A percentile compares a stretch with the other conserved stretches of the same genome.
Evolutionary conservation across 2,797 vertebrate species (phyloP).

Genomic region (Carduelis carduelis): DNA sequence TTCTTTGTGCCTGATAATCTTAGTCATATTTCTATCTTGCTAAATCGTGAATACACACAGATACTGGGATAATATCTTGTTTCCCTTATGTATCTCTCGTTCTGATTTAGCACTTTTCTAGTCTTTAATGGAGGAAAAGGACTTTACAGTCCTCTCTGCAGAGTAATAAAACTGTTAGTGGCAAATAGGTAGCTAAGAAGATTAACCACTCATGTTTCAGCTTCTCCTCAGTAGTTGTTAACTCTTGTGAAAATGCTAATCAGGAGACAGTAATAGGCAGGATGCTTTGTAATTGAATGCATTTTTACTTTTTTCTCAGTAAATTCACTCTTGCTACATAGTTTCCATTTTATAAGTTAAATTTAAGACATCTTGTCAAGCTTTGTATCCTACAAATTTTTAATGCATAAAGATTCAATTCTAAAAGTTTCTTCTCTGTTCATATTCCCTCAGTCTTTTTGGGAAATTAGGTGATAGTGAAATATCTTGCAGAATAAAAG

Average conservation of each 20-base stretch:
- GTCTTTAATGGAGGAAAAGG: not conserved
- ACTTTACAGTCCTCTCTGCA: not conserved
- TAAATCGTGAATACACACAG: not conserved
- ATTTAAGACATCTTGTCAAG: not conserved
- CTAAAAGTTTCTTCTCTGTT: not conserved
- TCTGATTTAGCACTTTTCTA: not conserved
- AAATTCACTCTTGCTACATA: not conserved
- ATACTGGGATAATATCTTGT: not conserved
- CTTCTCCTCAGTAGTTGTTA: not conserved
- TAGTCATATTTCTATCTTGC: not conserved
- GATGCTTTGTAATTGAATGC: not conserved
- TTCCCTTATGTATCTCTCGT: not conserved
- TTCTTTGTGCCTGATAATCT: not conserved
- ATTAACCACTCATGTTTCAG: not conserved
- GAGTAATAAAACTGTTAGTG: not conserved
- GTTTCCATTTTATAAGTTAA: not conserved
- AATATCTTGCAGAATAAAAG: not conserved
- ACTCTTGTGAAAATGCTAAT: not conserved
- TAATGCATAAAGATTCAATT: not conserved
- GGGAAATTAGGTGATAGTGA: not conserved
- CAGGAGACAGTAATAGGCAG: not conserved
- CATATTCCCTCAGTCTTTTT: not conserved
- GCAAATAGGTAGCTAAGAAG: not conserved
- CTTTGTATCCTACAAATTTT: not conserved
- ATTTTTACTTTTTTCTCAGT: not conserved